Conservation (phyloP, 2,113 vertebrate genomes). For the Lepus europaeus region DNA sequence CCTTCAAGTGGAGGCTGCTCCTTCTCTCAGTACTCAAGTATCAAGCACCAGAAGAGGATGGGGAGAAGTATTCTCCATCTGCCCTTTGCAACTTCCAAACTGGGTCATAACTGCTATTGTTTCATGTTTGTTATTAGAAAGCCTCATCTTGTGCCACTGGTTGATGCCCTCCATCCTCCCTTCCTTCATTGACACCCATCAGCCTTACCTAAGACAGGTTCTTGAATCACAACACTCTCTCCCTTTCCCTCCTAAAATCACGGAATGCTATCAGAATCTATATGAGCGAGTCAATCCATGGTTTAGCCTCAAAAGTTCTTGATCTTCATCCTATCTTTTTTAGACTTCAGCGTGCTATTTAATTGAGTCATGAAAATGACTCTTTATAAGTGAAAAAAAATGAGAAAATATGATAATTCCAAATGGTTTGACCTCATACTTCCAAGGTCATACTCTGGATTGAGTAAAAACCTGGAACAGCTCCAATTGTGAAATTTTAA, state of each 20-base stretch:
- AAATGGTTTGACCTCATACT: not conserved
- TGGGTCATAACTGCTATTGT: not conserved
- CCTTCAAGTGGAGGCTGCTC: not conserved
- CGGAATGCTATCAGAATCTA: not conserved
- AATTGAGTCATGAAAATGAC: not conserved
- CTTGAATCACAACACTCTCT: not conserved
- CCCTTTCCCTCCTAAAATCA: not conserved
- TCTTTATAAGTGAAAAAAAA: conserved; percentile 29
- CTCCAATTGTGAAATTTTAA: conserved; percentile 6
- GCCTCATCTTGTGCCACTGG: not conserved
- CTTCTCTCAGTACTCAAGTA: not conserved
- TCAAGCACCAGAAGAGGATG: not conserved
- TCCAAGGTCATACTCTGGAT: not conserved
- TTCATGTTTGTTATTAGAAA: not conserved
- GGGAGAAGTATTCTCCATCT: not conserved
- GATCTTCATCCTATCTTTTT: not conserved
- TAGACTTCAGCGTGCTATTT: conserved; percentile 37
- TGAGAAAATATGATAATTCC: not conserved
- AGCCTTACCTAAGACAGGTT: not conserved
- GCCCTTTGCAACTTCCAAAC: not conserved
- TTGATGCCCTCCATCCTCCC: no score
- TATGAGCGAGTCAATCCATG: not conserved
- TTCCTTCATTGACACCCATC: not conserved
- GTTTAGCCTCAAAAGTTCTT: conserved; percentile 22
- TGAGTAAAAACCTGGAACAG: not conserved